Conservation (phyloP, 2,888 invertebrate genomes). For the Laothoe populi region DNA sequence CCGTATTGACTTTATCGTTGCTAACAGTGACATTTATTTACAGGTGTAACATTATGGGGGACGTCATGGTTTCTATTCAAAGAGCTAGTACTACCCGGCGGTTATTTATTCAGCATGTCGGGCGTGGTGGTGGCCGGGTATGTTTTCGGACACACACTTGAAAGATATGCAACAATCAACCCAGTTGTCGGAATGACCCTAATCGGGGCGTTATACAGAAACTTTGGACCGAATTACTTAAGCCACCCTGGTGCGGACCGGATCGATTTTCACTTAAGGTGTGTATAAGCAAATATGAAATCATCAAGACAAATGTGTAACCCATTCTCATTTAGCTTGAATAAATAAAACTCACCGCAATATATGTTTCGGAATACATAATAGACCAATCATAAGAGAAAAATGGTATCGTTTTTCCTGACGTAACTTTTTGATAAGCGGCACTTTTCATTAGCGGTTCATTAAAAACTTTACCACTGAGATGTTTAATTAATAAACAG, state of each 20-base stretch:
- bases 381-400: slow-evolving; percentile 13
- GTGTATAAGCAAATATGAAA: slow-evolving; percentile 29
- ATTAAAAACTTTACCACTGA: slow-evolving; percentile 22
- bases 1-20: not conserved
- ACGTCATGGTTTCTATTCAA: slow-evolving; percentile 68
- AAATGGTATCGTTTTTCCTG: slow-evolving; percentile 2
- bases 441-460: slow-evolving; percentile 22
- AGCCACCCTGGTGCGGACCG: slow-evolving; percentile 61
- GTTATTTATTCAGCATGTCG: slow-evolving; percentile 65
- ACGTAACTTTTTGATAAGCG: slow-evolving; percentile 8
- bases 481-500: slow-evolving; percentile 28
- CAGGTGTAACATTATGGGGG: slow-evolving; percentile 71
- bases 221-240: slow-evolving; percentile 64
- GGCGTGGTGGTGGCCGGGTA: slow-evolving; percentile 68
- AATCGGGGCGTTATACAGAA: slow-evolving; percentile 69
- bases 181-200: slow-evolving; percentile 77
- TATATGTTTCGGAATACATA: slow-evolving; percentile 7
- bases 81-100: slow-evolving; percentile 62
- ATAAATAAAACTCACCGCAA: not conserved
- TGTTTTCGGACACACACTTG: slow-evolving; percentile 69
- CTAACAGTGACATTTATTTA: slow-evolving; percentile 39
- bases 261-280: slow-evolving; percentile 79
- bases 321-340: not conserved
- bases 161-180: slow-evolving; percentile 70
- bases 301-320: too few relatives aligned